Evolutionary conservation across 2,888 invertebrate species (phyloP), one percentile per base, ranked within the genome.

Genomic region (Cacoxenus indagator): DNA sequence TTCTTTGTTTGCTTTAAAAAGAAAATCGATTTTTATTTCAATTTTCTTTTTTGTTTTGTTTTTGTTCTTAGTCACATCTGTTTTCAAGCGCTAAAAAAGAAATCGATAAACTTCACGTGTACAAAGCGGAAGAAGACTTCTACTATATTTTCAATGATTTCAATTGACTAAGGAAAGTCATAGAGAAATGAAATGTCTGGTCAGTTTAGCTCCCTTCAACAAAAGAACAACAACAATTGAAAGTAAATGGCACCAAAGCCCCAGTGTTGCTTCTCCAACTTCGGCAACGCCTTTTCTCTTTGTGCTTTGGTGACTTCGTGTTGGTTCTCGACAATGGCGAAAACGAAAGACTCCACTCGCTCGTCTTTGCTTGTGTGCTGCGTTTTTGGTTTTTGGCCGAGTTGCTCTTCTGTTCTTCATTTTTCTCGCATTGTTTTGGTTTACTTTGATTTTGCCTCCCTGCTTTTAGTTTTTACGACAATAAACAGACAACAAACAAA

Each of bases 221-320:
- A 29, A 57, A 26, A 27, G 27, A 57, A 24, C 6, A 5, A 24
- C 0, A 29, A 24, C 55, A 57, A 57, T 24, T n/a, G 27, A 57
- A 57, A 22, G 22, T 17, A 54, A 57, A n/a, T n/a, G 27, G n/a
- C 55, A 57, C 11, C n/a, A 57, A 2, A 57, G 2, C 27, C 55
- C 26, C 14, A 57, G 55, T n/a, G n/a, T n/a, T n/a, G n/a, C 31
- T 8, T 8, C 5, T 5, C 31, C 31, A 31, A 31, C 6, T 31
- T 31, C 17, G 61, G 61, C 61, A 61, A 61, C 61, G 61, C 61
- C 61, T 61, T 61, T 61, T 43, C 61, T 11, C 29, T n/a, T n/a
- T 61, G 43, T 61, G 43, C 26, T 54, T 54, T 54, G 54, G 5
- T 31, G 6, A 31, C 48, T 48, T 48, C 19, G 48, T 22, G 2